These are phyloP conservation scores for Excalfactoria chinensis DNA, from an alignment of 2,113 vertebrate genomes.

Conservation along the genomic window DNA sequence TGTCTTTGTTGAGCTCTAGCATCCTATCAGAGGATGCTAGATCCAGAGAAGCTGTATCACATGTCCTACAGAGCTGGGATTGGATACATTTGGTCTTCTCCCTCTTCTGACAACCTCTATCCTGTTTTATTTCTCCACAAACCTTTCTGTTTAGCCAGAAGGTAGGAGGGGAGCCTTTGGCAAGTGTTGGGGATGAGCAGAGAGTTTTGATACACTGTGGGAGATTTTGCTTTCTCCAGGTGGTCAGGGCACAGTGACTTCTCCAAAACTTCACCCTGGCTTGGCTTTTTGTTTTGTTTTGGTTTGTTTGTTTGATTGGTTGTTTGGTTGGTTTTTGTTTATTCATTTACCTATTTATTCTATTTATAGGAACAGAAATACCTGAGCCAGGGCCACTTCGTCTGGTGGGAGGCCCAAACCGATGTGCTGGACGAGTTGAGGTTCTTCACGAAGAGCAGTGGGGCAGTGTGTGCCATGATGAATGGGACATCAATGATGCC, in stretches of 20 bases:
- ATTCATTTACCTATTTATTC: background rate
- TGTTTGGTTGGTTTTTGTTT: background rate
- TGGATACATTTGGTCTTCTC: too few relatives aligned
- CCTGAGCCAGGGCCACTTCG: background rate
- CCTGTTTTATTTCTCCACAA: background rate
- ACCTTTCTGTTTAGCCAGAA: background rate
- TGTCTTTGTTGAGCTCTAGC: background rate
- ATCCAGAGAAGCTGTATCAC: background rate
- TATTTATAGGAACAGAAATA: background rate
- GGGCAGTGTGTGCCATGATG: background rate
- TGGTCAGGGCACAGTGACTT: background rate
- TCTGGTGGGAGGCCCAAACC: background rate
- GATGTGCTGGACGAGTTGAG: constrained; percentile 23
- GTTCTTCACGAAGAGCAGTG: background rate
- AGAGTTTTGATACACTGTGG: background rate
- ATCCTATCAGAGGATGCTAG: background rate
- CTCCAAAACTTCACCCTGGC: background rate
- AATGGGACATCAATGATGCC: constrained; percentile 68
- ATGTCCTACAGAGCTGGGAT: background rate
- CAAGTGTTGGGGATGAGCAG: background rate
- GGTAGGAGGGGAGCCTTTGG: background rate
- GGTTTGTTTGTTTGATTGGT: background rate
- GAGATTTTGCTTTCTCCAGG: background rate
- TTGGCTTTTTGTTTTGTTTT: too few relatives aligned
- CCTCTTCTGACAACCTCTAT: too few relatives aligned